Base-by-base conservation (phyloP, 1,140 invertebrate genomes). In the Ruditapes philippinarum region DNA sequence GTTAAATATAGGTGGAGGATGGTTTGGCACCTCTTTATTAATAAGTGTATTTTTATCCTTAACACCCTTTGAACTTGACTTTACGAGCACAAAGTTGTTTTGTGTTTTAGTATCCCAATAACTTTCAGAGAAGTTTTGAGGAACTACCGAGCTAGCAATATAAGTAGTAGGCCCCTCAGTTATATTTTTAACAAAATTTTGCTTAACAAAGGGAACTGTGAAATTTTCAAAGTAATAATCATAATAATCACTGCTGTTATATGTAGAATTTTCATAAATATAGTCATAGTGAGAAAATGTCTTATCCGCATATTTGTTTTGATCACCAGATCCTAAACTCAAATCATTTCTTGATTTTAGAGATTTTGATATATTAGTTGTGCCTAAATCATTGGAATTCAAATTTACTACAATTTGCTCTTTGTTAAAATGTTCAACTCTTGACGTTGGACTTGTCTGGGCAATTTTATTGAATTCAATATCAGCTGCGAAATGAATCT, bases 211-310 rank as follows among this genome's bases (percentile, higher is more conserved):
- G 25, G 73, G 40, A 2, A n/a, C 11, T 14, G 45, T 78, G 1
- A 49, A 31, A 17, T 25, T 78, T 49, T 78, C 74, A 54, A 57
- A 78, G 19, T 76, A 76, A 33, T 57, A 45, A 54, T 78, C 42
- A 38, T 51, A 51, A 28, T 78, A 49, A 36, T 33, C 45, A n/a
- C 49, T 78, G 22, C 28, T 74, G 12, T 49, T 78, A 28, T 78
- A 51, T 1, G 42, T 57, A 22, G 45, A 25, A 49, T 78, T 78
- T 11, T 54, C 74, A 28, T 54, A 36, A 17, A 19, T 36, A 78
- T 78, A 78, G 11, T 78, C 74, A 36, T 78, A 33, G 12, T n/a
- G n/a, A n/a, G n/a, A n/a, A n/a, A n/a, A n/a, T n/a, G n/a, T n/a
- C n/a, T n/a, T n/a, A n/a, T n/a, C n/a, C n/a, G n/a, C n/a, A n/a